phyloP scores from a whole-genome alignment of 2,888 invertebrate species.

The Oscheius sp. region DNA sequence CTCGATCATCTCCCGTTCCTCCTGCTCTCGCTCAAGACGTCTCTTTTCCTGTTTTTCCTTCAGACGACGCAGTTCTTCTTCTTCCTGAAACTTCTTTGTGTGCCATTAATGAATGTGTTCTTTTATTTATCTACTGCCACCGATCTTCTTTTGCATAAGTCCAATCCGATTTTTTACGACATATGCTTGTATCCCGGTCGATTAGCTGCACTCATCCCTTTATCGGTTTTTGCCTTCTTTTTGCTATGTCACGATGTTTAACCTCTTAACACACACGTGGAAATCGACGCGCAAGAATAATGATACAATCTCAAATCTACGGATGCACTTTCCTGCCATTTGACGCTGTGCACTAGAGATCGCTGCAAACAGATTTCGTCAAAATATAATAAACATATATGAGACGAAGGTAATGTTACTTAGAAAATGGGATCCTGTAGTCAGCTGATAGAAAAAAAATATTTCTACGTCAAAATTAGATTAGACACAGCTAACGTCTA shows the following conservation, averaged over 20 bases:
- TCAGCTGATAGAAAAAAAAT: background rate
- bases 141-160: too few species aligned
- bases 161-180: too few species aligned
- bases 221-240: background rate
- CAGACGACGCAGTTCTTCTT: conserved; percentile 81
- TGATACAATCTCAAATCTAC: background rate
- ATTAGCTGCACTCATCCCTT: background rate
- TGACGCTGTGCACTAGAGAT: background rate
- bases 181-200: too few species aligned
- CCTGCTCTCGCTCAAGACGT: conserved; percentile 69
- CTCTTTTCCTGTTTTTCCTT: conserved; percentile 80
- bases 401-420: background rate
- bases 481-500: too few species aligned
- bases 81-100: conserved; percentile 40
- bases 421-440: background rate
- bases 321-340: background rate
- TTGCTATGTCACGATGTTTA: conserved; percentile 9
- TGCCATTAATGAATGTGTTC: background rate
- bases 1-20: conserved; percentile 68
- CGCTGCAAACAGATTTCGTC: background rate
- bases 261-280: background rate
- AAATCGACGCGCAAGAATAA: background rate
- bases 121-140: too few species aligned
- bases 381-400: conserved; percentile 1
- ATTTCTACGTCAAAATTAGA: too few species aligned